Conservation (phyloP, 1,140 invertebrate genomes). For the Cyphomyrmex costatus region DNA sequence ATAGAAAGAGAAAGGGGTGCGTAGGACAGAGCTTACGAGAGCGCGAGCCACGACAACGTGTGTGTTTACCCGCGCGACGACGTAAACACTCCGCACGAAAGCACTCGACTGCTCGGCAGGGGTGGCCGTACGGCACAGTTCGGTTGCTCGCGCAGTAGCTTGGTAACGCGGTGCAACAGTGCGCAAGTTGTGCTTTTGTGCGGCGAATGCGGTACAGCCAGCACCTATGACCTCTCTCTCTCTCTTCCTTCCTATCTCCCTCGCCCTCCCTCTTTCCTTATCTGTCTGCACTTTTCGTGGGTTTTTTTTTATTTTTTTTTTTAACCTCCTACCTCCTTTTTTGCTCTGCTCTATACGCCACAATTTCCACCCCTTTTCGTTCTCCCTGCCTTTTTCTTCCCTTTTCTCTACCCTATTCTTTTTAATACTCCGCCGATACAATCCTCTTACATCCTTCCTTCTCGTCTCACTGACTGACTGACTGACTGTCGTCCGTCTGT, state of each 20-base stretch:
- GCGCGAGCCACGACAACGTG: conserved; percentile 40
- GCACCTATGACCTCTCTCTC: conserved; percentile 52
- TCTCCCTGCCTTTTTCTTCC: not conserved
- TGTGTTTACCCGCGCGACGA: conserved; percentile 70
- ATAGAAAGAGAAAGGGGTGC: conserved; percentile 18
- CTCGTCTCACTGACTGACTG: conserved; percentile 53
- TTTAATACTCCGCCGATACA: conserved; percentile 2
- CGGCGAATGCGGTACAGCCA: conserved; percentile 65
- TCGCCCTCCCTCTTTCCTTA: not conserved
- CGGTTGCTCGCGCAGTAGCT: conserved; percentile 72
- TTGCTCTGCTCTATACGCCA: not conserved
- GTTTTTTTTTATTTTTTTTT: too few species aligned
- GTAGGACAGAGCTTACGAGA: not conserved
- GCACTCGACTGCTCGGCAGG: conserved; percentile 75
- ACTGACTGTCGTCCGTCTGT: conserved; percentile 59
- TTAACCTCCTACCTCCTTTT: conserved; percentile 10
- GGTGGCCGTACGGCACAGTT: conserved; percentile 73
- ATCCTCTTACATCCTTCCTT: conserved; percentile 45
- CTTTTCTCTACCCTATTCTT: not conserved
- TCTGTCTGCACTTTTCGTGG: conserved; percentile 51
- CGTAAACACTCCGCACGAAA: conserved; percentile 76
- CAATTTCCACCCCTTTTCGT: conserved; percentile 35
- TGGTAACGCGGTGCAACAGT: conserved; percentile 75
- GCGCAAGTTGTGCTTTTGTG: conserved; percentile 77
- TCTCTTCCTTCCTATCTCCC: not conserved